phyloP scores from a whole-genome alignment of 1,140 invertebrate genomes.

The Lordiphosa stackelbergi region DNA sequence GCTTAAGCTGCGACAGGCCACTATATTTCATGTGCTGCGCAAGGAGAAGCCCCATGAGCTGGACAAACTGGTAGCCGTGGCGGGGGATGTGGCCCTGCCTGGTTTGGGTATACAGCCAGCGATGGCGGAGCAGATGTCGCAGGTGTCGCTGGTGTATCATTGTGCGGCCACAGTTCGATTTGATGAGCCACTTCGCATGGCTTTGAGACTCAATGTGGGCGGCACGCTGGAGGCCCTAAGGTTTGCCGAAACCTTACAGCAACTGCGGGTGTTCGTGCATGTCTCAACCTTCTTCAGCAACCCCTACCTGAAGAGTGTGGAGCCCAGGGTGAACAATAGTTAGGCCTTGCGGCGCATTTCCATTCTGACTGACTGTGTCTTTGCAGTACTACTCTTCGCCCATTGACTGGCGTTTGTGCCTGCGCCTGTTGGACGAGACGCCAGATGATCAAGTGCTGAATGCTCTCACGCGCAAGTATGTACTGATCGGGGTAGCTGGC shows the following conservation, averaged over 20 bases:
- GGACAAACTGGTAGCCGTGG: conserved; percentile 72
- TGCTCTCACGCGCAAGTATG: conserved; percentile 56
- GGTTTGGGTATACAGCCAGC: conserved; percentile 41
- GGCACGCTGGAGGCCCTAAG: conserved; percentile 83
- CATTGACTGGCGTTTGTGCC: conserved; percentile 65
- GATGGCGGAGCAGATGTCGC: conserved; percentile 73
- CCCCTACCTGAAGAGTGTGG: conserved; percentile 82
- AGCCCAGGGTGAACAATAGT: conserved; percentile 86
- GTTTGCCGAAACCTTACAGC: conserved; percentile 82
- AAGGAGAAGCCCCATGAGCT: conserved; percentile 20
- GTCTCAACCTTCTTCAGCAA: conserved; percentile 86
- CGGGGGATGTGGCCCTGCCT: conserved; percentile 67
- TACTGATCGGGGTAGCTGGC: background rate
- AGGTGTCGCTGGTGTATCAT: conserved; percentile 93
- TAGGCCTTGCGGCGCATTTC: conserved; percentile 54
- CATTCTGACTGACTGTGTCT: background rate
- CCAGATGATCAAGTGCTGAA: conserved; percentile 40
- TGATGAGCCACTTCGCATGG: conserved; percentile 86
- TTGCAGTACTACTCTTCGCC: conserved; percentile 57
- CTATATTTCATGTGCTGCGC: conserved; percentile 80
- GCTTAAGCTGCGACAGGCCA: conserved; percentile 36
- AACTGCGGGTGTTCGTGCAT: conserved; percentile 86
- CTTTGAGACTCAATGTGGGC: conserved; percentile 82
- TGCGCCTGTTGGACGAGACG: conserved; percentile 55
- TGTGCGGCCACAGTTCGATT: conserved; percentile 90